Conservation (phyloP, 2,797 vertebrate species). For the Loris lydekkerianus region DNA sequence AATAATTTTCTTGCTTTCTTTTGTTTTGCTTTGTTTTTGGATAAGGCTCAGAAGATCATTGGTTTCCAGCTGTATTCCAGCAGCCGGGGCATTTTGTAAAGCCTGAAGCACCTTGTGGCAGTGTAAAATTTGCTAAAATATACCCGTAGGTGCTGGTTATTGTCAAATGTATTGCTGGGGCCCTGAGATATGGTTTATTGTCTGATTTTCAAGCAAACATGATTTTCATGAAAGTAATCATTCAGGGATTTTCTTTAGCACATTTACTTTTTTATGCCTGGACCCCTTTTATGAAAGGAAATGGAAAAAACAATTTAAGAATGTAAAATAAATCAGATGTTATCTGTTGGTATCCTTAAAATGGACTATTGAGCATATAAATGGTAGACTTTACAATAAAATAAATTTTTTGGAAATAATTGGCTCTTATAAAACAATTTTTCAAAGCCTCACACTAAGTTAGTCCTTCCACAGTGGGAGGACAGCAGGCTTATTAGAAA, state of each 20-base stretch:
- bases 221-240: constrained; percentile 76
- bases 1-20: constrained; percentile 4
- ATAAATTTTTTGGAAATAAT: constrained; percentile 39
- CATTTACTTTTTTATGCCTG: constrained; percentile 50
- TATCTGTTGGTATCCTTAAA: constrained; percentile 45
- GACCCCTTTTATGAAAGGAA: constrained; percentile 63
- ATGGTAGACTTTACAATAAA: constrained; percentile 13
- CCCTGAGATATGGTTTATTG: constrained; percentile 66
- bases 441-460: background rate
- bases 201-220: constrained; percentile 69
- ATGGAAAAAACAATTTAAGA: constrained; percentile 50
- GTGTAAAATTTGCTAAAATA: constrained; percentile 40
- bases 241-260: constrained; percentile 57
- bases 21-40: constrained; percentile 35
- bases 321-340: constrained; percentile 58
- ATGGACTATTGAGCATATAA: background rate
- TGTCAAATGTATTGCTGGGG: constrained; percentile 69
- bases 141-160: constrained; percentile 29
- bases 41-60: background rate
- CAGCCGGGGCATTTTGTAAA: constrained; percentile 38
- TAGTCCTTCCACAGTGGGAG: background rate
- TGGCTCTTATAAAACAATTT: background rate
- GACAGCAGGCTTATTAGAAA: background rate
- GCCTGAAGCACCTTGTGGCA: background rate
- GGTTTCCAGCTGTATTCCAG: constrained; percentile 12